A percentile compares a stretch with the other conserved stretches of the same genome.
Evolutionary conservation across 2,113 vertebrate species (phyloP).

Genomic region (Gallinago paraguaiae): DNA sequence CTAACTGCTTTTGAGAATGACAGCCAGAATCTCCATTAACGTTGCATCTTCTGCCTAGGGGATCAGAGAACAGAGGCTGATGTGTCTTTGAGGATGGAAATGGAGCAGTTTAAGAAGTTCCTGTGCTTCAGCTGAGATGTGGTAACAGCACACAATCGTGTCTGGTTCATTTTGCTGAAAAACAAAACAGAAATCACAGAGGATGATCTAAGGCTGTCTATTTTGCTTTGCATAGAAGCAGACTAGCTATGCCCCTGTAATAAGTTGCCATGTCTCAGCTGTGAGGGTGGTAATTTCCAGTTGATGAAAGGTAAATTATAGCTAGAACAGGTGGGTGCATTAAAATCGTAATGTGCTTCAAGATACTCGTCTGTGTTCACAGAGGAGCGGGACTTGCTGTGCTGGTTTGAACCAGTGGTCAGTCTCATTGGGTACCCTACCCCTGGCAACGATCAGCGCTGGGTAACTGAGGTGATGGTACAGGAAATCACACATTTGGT

Average conservation of each 20-base stretch:
- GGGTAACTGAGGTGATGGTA: background rate
- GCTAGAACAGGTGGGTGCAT: background rate
- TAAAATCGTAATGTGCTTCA: background rate
- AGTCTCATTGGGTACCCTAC: background rate
- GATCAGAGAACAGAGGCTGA: constrained; percentile 29
- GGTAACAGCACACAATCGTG: background rate
- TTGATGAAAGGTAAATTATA: constrained; percentile 25
- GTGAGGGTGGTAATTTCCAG: constrained; percentile 25
- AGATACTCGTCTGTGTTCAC: background rate
- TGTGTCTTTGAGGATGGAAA: constrained; percentile 38
- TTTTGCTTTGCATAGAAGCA: constrained; percentile 10
- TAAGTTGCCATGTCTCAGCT: background rate
- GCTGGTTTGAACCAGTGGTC: background rate
- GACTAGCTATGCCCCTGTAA: background rate
- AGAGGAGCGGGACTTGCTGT: background rate
- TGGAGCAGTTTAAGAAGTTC: constrained; percentile 11
- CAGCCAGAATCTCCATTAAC: constrained; percentile 32
- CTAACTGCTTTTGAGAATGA: constrained; percentile 35
- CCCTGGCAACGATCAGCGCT: background rate
- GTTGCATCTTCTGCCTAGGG: constrained; percentile 4
- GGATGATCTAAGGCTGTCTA: constrained; percentile 27
- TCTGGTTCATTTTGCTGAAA: constrained; percentile 5
- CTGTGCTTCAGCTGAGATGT: background rate
- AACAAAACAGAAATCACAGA: constrained; percentile 50
- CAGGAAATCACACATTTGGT: background rate